Evolutionary conservation across 2,113 vertebrate species (phyloP), one percentile per base, ranked within the genome.

Genomic region (Podarcis cretensis): DNA sequence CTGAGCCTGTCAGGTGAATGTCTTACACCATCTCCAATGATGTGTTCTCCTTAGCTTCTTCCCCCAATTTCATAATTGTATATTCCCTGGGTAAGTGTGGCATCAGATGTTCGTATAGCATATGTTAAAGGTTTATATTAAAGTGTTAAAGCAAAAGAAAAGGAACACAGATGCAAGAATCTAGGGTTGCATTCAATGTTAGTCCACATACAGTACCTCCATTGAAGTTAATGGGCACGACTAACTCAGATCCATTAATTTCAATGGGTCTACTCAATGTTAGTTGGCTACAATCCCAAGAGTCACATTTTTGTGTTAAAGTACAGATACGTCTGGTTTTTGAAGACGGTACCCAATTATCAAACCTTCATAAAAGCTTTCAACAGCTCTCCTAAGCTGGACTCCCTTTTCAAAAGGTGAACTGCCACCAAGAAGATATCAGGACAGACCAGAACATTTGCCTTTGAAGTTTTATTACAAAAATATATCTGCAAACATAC

Each of bases 401-500:
- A 23, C 37, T 69, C 48, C n/a, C 13, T 54, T 54, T 54, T 84
- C 76, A 76, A 89, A 84, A 95, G 92, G 93, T 84, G 89, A 94
- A 94, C 71, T 69, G 7, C 0, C 23, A 84, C 23, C 30, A 89
- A 57, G 21, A 93, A 93, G 89, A 81, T 94, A 92, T 93, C 95
- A 95, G 87, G 96, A 97, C 95, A 96, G 97, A 94, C 94, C 96
- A 95, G 97, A 97, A 97, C 93, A 91, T 94, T 96, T 94, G 92
- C 95, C 97, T 96, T 97, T 96, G 94, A 96, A 96, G 83, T 97
- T 97, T 98, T 98, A 97, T 98, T 98, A 97, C 95, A 97, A 98
- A 97, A 97, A 97, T 97, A 97, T 97, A 97, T 97, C 96, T 97
- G 97, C 97, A 97, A 96, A 97, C 96, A 97, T 97, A 97, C 96